These are phyloP conservation scores for Cremastinae sp. DNA, from an alignment of 2,888 invertebrate genomes.

Conservation along the genomic window DNA sequence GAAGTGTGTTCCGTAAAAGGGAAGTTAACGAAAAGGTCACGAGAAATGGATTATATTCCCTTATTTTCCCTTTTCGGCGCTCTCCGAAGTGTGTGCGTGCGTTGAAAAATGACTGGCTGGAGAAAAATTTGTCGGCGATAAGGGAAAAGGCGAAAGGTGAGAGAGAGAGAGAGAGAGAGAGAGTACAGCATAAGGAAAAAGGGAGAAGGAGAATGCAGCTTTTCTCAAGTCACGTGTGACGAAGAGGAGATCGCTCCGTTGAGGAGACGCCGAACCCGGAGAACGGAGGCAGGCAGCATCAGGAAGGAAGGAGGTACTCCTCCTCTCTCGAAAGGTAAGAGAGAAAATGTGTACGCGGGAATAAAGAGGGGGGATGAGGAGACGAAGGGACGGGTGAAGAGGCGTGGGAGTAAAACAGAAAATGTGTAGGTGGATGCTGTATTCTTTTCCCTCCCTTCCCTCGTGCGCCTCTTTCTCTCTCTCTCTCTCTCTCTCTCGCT, in stretches of 20 bases:
- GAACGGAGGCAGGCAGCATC: conserved; percentile 47
- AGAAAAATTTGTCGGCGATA: neutral
- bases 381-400: conserved; percentile 53
- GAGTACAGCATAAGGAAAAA: no score
- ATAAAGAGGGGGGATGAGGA: conserved; percentile 52
- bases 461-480: conserved; percentile 17
- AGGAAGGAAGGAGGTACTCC: conserved; percentile 49
- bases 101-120: neutral
- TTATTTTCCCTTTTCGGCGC: no score
- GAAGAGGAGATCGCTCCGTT: conserved; percentile 8
- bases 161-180: neutral
- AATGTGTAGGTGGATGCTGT: conserved; percentile 58
- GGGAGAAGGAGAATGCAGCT: neutral
- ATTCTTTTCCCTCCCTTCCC: conserved; percentile 47
- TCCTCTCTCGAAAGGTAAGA: conserved; percentile 43
- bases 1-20: no score
- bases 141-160: neutral
- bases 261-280: conserved; percentile 31
- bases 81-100: neutral
- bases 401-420: conserved; percentile 61
- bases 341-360: conserved; percentile 40
- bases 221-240: conserved; percentile 34
- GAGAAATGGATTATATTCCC: no score
- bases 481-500: conserved; percentile 20
- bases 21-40: no score